Base-by-base conservation (phyloP, 2,113 vertebrate genomes). In the Panthera leo region DNA sequence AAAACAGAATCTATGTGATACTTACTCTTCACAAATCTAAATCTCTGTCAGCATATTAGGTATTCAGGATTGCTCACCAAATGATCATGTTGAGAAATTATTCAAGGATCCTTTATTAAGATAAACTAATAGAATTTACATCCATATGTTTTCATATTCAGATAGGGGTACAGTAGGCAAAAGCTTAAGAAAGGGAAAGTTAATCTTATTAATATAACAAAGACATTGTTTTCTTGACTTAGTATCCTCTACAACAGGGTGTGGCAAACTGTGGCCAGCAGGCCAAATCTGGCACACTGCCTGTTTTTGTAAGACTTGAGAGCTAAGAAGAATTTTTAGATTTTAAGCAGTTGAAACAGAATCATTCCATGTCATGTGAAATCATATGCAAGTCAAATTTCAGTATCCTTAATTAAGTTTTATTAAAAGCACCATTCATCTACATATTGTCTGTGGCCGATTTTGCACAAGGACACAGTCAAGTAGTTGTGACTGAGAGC, bases 151-250 rank as follows among this genome's bases (percentile, higher is more conserved):
- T 95, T 97, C 75, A 65, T 90, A 84, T 79, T 80, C 39, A 70
- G 85, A 78, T 7, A 75, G 18, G 79, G 39, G 15, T 78, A 80
- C 3, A 67, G 34, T 84, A 85, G 15, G 13, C 58, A 94, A 89
- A 95, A 86, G 8, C n/a, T 71, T 86, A 92, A 42, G 14, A 89
- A 93, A 82, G 55, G 63, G 27, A 78, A 97, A 94, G 80, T 71
- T 65, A 92, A 70, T 34, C 67, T 86, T 91, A 79, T 23, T 58
- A 82, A 83, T 71, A 94, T 27, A 95, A 48, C 73, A 88, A 78
- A 95, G 48, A 71, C 29, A 45, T 6, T 67, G 51, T 80, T 89
- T 86, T 71, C 23, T 89, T 70, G 9, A 80, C n/a, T 86, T 89
- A 78, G 31, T 58, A 29, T 90, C 7, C 16, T 96, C 53, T 91